Evolutionary conservation across 2,888 invertebrate genomes (phyloP), one percentile per base, ranked within the genome.

Genomic region (Pollenia amentaria): DNA sequence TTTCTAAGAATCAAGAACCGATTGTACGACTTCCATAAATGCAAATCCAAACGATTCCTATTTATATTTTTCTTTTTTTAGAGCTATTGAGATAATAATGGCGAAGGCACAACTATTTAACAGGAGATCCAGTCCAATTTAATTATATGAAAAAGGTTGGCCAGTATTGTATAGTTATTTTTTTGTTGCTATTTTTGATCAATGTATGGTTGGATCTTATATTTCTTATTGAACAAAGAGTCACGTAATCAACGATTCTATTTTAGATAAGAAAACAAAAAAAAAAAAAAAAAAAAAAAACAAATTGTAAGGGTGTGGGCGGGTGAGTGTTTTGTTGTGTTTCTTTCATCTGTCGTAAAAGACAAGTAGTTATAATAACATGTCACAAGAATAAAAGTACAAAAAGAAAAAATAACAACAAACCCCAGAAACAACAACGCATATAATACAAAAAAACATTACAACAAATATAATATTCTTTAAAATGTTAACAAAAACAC

Each of bases 321-420:
- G 7, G 60, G 18, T 72, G 48, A 21, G 12, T 48, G 18, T 76
- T 14, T 38, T 42, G 14, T 53, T 40, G 8, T 40, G 9, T 46
- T 75, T 73, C 60, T 73, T 76, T 64, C 72, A 67, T 29, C 57
- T 84, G 57, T 76, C 46, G 70, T 84, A 53, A 84, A 84, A 87
- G 87, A 87, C 87, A 87, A 87, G 80, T 84, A 81, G 87, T 87
- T 87, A 73, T 87, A 81, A 87, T 84, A 87, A 87, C 84, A 84
- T 87, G 87, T 87, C 87, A 84, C 80, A 80, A 73, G 72, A 79
- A 86, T 79, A 79, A 83, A 76, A 69, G 75, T 75, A 82, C 55
- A 76, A 82, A 75, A 75, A 78, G 42, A 75, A 60, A 38, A 57
- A 77, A 51, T 12, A 57, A 14, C 65, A 73, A 60, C 16, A 78